A percentile compares a stretch with the other conserved stretches of the same genome.
These are phyloP conservation scores for Erythrolamprus reginae DNA, from an alignment of 2,113 vertebrate species.

Conservation along the genomic window DNA sequence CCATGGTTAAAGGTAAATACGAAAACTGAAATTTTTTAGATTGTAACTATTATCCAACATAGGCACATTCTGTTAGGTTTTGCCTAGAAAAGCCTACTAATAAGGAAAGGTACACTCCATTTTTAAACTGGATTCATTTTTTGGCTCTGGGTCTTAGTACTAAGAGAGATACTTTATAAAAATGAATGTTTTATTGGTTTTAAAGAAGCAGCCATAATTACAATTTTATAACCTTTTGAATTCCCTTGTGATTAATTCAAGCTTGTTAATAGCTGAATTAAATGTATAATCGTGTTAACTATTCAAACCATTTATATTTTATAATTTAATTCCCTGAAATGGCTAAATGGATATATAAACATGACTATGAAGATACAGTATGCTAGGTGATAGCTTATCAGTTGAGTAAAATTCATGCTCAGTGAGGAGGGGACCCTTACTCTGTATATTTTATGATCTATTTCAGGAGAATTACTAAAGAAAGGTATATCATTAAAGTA, in stretches of 20 bases:
- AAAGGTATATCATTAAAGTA: not conserved
- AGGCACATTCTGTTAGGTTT: not conserved
- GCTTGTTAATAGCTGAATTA: conserved; percentile 15
- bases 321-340: conserved; percentile 7
- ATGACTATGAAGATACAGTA: conserved; percentile 7
- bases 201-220: conserved; percentile 5
- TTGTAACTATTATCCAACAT: not conserved
- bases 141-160: not conserved
- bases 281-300: conserved; percentile 17
- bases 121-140: conserved; percentile 3
- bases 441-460: not conserved
- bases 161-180: not conserved
- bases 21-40: not conserved
- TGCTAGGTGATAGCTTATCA: not conserved
- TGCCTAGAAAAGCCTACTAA: not conserved
- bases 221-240: not conserved
- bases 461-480: not conserved
- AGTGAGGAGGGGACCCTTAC: too few relatives aligned
- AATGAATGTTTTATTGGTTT: not conserved
- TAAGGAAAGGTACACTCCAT: not conserved
- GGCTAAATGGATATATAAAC: not conserved
- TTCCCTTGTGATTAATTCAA: conserved; percentile 15
- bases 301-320: conserved; percentile 6
- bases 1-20: not conserved
- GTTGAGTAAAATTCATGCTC: not conserved